phyloP scores from a whole-genome alignment of 2,113 vertebrate species.

The Channa argus region DNA sequence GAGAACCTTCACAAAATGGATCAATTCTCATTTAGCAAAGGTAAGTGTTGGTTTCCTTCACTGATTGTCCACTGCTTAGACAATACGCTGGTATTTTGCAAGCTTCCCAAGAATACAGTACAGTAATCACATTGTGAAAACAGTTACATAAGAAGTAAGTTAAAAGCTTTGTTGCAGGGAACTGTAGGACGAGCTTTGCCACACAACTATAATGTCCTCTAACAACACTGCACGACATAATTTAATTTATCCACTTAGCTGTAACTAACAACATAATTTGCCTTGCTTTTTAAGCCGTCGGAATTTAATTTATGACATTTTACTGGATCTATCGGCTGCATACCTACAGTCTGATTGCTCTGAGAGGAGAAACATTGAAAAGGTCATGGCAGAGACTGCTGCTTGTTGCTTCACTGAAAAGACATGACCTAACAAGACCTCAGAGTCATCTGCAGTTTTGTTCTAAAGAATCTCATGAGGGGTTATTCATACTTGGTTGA shows the following conservation, averaged over 20 bases:
- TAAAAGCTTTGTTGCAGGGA: neutral
- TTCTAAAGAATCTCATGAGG: slow-evolving; percentile 12
- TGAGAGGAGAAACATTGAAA: neutral
- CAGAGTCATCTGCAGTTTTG: slow-evolving; percentile 1
- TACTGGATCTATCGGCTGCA: neutral
- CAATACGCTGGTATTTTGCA: neutral
- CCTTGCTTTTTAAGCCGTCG: neutral
- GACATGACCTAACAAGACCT: neutral
- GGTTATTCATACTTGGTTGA: slow-evolving; percentile 4
- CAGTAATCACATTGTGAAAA: neutral
- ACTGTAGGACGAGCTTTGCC: slow-evolving; percentile 13
- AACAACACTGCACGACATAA: slow-evolving; percentile 28
- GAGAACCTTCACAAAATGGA: slow-evolving; percentile 99
- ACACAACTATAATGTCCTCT: slow-evolving; percentile 25
- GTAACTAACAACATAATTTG: neutral
- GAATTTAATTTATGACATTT: slow-evolving; percentile 17
- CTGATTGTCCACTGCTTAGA: neutral
- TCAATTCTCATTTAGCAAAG: slow-evolving; percentile 98
- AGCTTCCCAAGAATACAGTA: too few relatives aligned
- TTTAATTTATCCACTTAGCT: neutral
- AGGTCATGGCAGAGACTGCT: slow-evolving; percentile 10
- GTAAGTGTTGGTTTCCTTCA: slow-evolving; percentile 78
- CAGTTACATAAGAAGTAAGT: slow-evolving; percentile 1
- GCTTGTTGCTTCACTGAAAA: slow-evolving; percentile 21
- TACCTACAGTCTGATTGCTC: neutral